Evolutionary conservation across 2,113 vertebrate species (phyloP).

Genomic region (Paracanthobrama guichenoti): DNA sequence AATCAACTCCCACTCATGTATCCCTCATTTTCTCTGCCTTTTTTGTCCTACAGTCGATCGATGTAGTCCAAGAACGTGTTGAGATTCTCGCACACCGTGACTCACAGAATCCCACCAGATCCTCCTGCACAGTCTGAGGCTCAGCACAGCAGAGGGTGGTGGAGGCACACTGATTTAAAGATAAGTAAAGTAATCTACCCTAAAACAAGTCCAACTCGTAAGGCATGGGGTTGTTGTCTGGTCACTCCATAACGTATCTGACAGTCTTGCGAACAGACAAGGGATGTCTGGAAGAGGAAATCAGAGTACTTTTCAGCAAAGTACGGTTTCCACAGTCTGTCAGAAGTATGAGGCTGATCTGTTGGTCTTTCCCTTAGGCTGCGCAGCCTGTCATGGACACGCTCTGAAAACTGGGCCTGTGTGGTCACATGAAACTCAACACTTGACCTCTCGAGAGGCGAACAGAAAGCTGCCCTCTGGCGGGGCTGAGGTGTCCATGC

Average conservation of each 20-base stretch:
- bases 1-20: slow-evolving; percentile 47
- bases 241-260: slow-evolving; percentile 19
- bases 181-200: slow-evolving; percentile 46
- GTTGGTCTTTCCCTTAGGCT: slow-evolving; percentile 26
- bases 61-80: background rate
- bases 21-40: slow-evolving; percentile 26
- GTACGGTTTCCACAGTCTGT: slow-evolving; percentile 18
- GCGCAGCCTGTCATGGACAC: slow-evolving; percentile 26
- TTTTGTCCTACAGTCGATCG: background rate
- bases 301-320: background rate
- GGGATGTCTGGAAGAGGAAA: background rate
- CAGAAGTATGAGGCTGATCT: slow-evolving; percentile 29
- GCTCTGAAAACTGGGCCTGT: slow-evolving; percentile 37
- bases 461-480: slow-evolving; percentile 24
- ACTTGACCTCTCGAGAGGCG: slow-evolving; percentile 31
- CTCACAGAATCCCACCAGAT: slow-evolving; percentile 44
- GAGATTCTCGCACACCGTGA: slow-evolving; percentile 35
- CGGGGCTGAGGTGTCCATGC: slow-evolving; percentile 13
- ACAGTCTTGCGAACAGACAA: slow-evolving; percentile 4
- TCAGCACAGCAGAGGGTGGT: slow-evolving; percentile 28
- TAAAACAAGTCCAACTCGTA: slow-evolving; percentile 34
- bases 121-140: slow-evolving; percentile 39
- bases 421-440: slow-evolving; percentile 37
- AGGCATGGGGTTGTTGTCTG: slow-evolving; percentile 18
- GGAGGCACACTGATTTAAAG: slow-evolving; percentile 42